Evolutionary conservation across 2,888 invertebrate genomes (phyloP).

Genomic region (Camponotus fellah): DNA sequence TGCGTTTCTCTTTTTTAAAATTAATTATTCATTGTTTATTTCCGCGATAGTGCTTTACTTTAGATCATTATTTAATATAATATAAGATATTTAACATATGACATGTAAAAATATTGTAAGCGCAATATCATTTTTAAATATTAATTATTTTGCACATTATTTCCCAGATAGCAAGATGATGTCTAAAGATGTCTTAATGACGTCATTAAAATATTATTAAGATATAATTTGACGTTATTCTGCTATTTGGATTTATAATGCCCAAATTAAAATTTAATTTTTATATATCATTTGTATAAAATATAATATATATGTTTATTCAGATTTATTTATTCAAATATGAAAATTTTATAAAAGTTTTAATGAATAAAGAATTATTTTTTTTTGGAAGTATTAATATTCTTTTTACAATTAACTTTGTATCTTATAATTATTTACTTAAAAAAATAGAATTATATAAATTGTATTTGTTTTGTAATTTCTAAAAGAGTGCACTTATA

Average conservation of each 20-base stretch:
- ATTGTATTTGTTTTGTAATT: neutral
- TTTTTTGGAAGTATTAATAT: neutral
- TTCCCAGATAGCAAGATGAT: neutral
- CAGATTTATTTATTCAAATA: neutral
- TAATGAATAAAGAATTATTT: slow-evolving; percentile 28
- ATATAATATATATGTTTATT: no score
- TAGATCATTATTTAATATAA: neutral
- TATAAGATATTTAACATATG: neutral
- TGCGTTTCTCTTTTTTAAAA: no score
- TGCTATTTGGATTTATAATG: no score
- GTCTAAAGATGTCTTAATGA: no score
- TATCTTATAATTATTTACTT: neutral
- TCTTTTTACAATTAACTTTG: neutral
- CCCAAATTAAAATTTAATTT: no score
- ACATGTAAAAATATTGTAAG: neutral
- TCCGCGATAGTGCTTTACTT: neutral
- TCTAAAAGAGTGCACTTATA: no score
- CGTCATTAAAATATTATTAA: no score
- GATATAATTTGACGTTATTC: no score
- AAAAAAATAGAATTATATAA: neutral
- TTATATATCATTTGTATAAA: no score
- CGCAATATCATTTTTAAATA: neutral
- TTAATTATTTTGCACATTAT: neutral
- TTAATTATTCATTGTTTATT: neutral
- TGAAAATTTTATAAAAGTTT: neutral